Conservation (phyloP, 2,113 vertebrate species). For the Gasterosteus nipponicus region DNA sequence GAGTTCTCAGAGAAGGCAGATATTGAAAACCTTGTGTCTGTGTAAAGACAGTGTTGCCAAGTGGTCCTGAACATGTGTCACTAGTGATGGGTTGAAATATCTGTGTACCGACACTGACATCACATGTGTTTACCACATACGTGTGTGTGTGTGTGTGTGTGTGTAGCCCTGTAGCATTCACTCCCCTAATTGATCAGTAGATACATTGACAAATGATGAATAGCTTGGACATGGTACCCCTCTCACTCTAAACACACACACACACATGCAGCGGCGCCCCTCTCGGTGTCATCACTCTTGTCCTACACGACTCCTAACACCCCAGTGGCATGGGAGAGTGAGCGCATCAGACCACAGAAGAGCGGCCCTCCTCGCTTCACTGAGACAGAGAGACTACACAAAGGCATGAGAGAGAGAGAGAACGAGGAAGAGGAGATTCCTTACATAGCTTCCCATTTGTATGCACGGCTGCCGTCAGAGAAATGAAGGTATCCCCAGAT, state of each 20-base stretch:
- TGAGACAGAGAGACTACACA: constrained; percentile 66
- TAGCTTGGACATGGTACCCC: constrained; percentile 66
- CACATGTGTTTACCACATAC: constrained; percentile 3
- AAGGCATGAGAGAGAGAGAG: constrained; percentile 46
- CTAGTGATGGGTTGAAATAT: neutral
- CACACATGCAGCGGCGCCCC: constrained; percentile 43
- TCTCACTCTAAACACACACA: constrained; percentile 55
- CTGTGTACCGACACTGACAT: neutral
- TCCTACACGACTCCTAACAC: constrained; percentile 84
- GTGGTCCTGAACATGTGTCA: too few relatives aligned
- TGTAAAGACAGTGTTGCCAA: too few relatives aligned
- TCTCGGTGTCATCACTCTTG: constrained; percentile 86
- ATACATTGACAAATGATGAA: constrained; percentile 80
- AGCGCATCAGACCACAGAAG: constrained; percentile 71
- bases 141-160: constrained; percentile 38
- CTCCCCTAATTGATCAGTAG: constrained; percentile 84
- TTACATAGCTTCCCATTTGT: constrained; percentile 87
- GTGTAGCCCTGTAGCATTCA: constrained; percentile 56
- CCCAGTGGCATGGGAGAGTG: constrained; percentile 87
- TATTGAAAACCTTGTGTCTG: too few relatives aligned
- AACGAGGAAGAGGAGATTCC: constrained; percentile 80
- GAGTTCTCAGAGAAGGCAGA: too few relatives aligned
- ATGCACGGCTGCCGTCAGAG: constrained; percentile 82
- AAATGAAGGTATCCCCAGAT: constrained; percentile 76
- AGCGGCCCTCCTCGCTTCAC: constrained; percentile 71